phyloP scores from a whole-genome alignment of 2,888 invertebrate genomes.

The Polymixis lichenea region DNA sequence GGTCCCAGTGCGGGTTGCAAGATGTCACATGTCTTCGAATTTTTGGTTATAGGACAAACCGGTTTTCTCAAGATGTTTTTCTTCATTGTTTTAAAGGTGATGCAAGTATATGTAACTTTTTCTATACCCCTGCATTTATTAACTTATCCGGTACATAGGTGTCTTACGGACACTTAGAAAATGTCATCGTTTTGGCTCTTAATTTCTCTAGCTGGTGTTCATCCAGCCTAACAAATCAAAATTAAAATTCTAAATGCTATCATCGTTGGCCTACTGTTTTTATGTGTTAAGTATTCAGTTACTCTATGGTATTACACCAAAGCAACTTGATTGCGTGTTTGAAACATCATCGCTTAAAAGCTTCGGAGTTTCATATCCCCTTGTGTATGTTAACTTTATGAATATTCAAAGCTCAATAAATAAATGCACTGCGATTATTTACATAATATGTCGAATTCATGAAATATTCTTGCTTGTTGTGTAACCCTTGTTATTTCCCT shows the following conservation, averaged over 20 bases:
- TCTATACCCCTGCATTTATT: not conserved
- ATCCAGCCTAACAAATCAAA: not conserved
- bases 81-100: too few species aligned
- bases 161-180: not conserved
- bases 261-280: not conserved
- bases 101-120: not conserved
- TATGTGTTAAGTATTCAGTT: not conserved
- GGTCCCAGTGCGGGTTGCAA: too few species aligned
- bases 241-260: not conserved
- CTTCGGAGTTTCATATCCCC: not conserved
- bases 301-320: not conserved
- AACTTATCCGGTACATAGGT: not conserved
- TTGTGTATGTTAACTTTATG: not conserved
- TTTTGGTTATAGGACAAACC: too few species aligned
- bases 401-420: conserved; percentile 20
- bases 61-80: too few species aligned
- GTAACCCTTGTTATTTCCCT: conserved; percentile 34
- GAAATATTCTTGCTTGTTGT: conserved; percentile 24
- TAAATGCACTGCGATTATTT: conserved; percentile 5
- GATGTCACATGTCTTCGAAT: too few species aligned
- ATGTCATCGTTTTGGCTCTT: not conserved
- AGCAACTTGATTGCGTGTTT: not conserved
- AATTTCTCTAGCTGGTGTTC: not conserved
- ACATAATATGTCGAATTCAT: not conserved
- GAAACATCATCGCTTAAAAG: not conserved